Percentiles rank a stretch among this genome's conserved stretches.
These are phyloP conservation scores for Dicrostonyx torquatus DNA, from an alignment of 2,797 vertebrate genomes.

Conservation along the genomic window DNA sequence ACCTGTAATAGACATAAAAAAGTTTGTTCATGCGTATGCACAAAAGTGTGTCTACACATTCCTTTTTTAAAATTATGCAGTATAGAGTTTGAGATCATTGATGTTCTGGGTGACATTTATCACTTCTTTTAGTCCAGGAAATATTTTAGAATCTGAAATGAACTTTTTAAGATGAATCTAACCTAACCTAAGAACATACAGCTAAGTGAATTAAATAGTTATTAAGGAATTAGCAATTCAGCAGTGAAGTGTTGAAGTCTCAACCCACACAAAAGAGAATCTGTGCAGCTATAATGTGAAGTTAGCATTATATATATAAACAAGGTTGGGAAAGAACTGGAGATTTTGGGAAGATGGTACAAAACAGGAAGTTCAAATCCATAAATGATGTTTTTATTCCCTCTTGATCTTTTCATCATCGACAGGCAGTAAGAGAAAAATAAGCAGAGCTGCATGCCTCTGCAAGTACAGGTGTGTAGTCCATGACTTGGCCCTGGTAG, in stretches of 20 bases:
- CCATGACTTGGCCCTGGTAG: conserved; percentile 12
- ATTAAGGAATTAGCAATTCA: conserved; percentile 47
- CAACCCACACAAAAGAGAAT: background rate
- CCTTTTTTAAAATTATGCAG: conserved; percentile 27
- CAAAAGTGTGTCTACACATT: conserved; percentile 12
- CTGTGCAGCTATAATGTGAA: background rate
- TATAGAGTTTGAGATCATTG: background rate
- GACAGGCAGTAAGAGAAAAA: conserved; percentile 51
- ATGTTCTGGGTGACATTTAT: conserved; percentile 48
- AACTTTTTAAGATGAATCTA: conserved; percentile 38
- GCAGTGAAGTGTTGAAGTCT: conserved; percentile 25
- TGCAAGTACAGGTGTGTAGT: background rate
- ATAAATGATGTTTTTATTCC: conserved; percentile 57
- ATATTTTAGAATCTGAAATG: conserved; percentile 57
- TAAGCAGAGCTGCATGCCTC: conserved; percentile 23
- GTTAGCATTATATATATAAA: conserved; percentile 66
- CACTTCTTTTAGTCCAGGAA: conserved; percentile 59
- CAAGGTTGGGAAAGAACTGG: conserved; percentile 46
- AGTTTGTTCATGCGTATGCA: background rate
- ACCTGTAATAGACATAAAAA: conserved; percentile 5
- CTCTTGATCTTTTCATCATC: conserved; percentile 59
- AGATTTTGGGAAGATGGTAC: background rate
- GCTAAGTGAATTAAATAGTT: conserved; percentile 66
- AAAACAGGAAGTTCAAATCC: conserved; percentile 28
- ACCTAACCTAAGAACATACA: conserved; percentile 45